phyloP scores from a whole-genome alignment of 2,888 invertebrate species.

The Drosophila tanythrix region DNA sequence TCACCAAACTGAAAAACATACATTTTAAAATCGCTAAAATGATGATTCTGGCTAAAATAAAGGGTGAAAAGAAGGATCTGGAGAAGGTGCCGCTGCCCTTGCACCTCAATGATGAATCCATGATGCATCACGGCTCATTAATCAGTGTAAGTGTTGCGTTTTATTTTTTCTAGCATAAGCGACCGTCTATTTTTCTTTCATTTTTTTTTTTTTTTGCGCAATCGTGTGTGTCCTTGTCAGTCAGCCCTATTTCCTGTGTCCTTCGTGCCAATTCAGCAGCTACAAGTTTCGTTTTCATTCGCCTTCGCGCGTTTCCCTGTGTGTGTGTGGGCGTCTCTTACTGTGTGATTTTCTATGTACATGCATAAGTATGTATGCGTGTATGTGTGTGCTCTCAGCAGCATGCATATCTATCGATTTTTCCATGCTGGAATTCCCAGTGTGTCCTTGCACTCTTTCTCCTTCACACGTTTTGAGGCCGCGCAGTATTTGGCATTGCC shows the following conservation, averaged over 20 bases:
- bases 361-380: slow-evolving; percentile 22
- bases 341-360: slow-evolving; percentile 37
- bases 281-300: slow-evolving; percentile 72
- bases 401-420: slow-evolving; percentile 73
- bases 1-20: not conserved
- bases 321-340: slow-evolving; percentile 20
- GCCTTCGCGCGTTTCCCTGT: slow-evolving; percentile 19
- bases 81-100: slow-evolving; percentile 89
- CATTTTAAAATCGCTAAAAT: slow-evolving; percentile 85
- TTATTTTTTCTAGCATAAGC: not conserved
- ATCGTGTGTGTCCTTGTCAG: slow-evolving; percentile 67
- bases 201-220: slow-evolving; percentile 60
- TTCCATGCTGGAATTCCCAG: slow-evolving; percentile 68
- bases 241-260: slow-evolving; percentile 39
- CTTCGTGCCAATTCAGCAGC: slow-evolving; percentile 53
- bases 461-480: slow-evolving; percentile 46
- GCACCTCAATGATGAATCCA: slow-evolving; percentile 84
- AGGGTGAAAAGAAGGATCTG: slow-evolving; percentile 88
- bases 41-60: slow-evolving; percentile 92
- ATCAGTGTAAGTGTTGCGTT: slow-evolving; percentile 74
- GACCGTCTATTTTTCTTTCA: slow-evolving; percentile 26
- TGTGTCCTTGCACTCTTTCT: slow-evolving; percentile 74
- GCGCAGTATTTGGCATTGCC: slow-evolving; percentile 25
- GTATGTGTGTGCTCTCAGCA: slow-evolving; percentile 32
- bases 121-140: slow-evolving; percentile 72